Conservation (phyloP, 1,140 invertebrate genomes). For the Chymomyza costata region DNA sequence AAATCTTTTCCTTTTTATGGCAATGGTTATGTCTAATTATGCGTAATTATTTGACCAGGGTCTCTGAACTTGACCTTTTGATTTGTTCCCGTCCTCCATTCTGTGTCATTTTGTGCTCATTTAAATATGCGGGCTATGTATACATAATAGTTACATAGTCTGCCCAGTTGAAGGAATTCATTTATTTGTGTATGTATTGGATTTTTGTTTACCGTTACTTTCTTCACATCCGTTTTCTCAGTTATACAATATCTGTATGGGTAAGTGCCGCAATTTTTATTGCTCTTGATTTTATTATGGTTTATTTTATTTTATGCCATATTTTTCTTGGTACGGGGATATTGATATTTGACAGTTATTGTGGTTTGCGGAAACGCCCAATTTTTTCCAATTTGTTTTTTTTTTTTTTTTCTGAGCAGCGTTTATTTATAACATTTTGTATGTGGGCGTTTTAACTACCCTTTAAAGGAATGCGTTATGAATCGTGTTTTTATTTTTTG, state of each 20-base stretch:
- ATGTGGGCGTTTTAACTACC: no score
- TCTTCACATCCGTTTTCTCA: constrained; percentile 31
- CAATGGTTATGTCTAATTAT: constrained; percentile 51
- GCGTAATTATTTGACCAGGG: constrained; percentile 42
- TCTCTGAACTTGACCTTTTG: constrained; percentile 57
- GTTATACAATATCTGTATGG: neutral
- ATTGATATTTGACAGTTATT: constrained; percentile 66
- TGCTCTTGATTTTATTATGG: constrained; percentile 61
- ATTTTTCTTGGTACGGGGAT: constrained; percentile 23
- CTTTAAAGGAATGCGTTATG: no score
- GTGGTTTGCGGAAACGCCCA: constrained; percentile 54
- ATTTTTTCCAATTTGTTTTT: constrained; percentile 39
- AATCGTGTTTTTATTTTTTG: no score
- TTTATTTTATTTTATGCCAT: constrained; percentile 57
- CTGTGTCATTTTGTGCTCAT: constrained; percentile 6
- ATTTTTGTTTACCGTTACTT: constrained; percentile 37
- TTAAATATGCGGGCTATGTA: constrained; percentile 31
- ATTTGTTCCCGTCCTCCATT: constrained; percentile 13
- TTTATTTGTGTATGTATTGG: constrained; percentile 31
- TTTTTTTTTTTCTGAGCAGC: constrained; percentile 4
- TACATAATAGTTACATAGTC: neutral
- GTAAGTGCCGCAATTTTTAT: constrained; percentile 36
- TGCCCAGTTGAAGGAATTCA: constrained; percentile 8
- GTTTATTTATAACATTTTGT: no score
- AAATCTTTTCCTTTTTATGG: constrained; percentile 26